phyloP scores from a whole-genome alignment of 2,797 vertebrate species.

The Linurgus olivaceus region DNA sequence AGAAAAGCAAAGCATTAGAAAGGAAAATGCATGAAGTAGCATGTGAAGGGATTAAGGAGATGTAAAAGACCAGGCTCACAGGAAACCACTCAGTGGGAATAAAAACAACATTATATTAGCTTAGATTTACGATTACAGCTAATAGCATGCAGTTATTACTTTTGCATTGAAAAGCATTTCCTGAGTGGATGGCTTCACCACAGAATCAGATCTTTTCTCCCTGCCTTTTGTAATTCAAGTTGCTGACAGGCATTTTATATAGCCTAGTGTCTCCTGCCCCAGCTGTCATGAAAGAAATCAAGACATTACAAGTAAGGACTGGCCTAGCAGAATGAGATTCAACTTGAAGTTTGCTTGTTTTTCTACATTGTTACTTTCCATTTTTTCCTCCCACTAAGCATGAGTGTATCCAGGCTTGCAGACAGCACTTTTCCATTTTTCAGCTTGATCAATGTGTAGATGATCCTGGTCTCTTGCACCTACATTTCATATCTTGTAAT shows the following conservation, averaged over 20 bases:
- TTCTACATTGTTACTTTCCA: background rate
- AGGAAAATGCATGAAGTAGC: background rate
- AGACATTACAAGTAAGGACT: background rate
- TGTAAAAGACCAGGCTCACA: background rate
- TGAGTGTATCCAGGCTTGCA: background rate
- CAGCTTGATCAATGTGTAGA: background rate
- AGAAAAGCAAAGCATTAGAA: background rate
- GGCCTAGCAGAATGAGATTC: background rate
- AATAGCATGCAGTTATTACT: background rate
- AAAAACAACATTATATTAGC: background rate
- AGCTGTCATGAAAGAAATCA: background rate
- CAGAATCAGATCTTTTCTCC: constrained; percentile 1
- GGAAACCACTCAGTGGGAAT: background rate
- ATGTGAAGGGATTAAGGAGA: background rate
- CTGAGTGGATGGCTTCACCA: background rate
- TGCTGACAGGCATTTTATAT: background rate
- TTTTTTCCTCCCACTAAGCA: background rate
- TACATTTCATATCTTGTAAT: background rate
- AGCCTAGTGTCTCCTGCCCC: background rate
- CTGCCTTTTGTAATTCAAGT: background rate
- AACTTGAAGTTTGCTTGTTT: background rate
- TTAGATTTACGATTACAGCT: background rate
- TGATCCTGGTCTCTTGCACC: background rate
- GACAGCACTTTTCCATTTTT: background rate
- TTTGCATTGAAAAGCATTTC: background rate